Base-by-base conservation (phyloP, 2,888 invertebrate genomes). In the Hedychridium roseum region DNA sequence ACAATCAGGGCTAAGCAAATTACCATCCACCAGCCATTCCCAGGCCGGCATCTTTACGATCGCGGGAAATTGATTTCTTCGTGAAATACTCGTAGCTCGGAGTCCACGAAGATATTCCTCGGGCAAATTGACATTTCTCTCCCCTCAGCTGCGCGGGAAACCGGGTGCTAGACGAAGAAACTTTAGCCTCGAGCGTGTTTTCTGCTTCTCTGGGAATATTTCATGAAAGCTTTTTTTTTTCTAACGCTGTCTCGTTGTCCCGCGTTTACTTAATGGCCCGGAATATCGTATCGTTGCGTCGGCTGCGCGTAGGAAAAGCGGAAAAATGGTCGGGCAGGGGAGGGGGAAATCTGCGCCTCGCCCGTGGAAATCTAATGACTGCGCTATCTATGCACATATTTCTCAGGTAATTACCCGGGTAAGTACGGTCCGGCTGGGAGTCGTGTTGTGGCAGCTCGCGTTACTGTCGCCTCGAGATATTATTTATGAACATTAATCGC, bases 381-480 rank as follows among this genome's bases (percentile, higher is more conserved):
- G 18, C 58, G 50, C 50, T 63, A 63, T 63, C 63, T 63, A 60
- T 58, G 61, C 50, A 56, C 63, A 64, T 64, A 63, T 64, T 64
- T 64, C 64, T 56, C 60, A 56, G 51, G 44, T 63, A 63, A 64
- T 63, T 63, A 55, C 50, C 57, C 41, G 36, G 40, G 47, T 40
- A 53, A 51, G 55, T 58, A 45, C 50, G 32, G 57, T 54, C 35
- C 16, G 16, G 35, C 37, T 42, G 36, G 41, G 15, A 21, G 26
- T 16, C 16, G 14, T 4, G 18, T 44, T 39, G 47, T 54, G 50
- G 36, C 38, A 35, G 48, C 42, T 53, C 40, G 57, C 57, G 47
- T 58, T 64, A 15, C 49, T 47, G 49, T 47, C 52, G 26, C 44
- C 46, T 46, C 36, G 53, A 48, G 43, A 64, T 63, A 64, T 31